A percentile compares a stretch with the other conserved stretches of the same genome.
These are phyloP conservation scores for Tichodroma muraria DNA, from an alignment of 2,113 vertebrate genomes.

Conservation along the genomic window DNA sequence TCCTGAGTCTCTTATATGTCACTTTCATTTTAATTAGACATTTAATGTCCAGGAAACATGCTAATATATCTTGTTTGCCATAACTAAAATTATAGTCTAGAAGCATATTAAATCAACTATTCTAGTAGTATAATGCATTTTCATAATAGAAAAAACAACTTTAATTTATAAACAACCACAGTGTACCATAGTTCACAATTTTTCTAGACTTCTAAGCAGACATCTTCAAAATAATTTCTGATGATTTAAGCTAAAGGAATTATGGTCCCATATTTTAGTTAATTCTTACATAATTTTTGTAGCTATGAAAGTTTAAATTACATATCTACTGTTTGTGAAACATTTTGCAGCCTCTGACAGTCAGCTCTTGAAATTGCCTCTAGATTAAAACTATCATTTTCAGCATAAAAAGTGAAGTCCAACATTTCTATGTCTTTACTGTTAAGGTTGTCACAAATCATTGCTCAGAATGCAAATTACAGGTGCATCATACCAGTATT, in stretches of 20 bases:
- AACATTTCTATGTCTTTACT: background rate
- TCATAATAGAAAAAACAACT: background rate
- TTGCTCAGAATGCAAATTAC: background rate
- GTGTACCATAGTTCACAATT: background rate
- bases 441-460: background rate
- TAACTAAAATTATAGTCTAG: background rate
- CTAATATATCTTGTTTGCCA: background rate
- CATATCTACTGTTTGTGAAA: background rate
- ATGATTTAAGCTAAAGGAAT: background rate
- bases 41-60: background rate
- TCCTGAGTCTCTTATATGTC: background rate
- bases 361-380: background rate
- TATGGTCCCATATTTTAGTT: background rate
- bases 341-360: background rate
- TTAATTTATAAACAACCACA: background rate
- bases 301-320: background rate
- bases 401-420: background rate
- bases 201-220: background rate
- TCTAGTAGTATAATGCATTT: background rate
- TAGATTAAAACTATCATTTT: background rate
- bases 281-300: background rate
- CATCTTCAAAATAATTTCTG: constrained; percentile 1
- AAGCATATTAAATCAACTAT: background rate
- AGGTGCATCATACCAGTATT: background rate
- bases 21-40: background rate